A percentile compares a stretch with the other conserved stretches of the same genome.
Conservation (phyloP, 30 jellyfish, hydroid and myxozoan genomes). For the Clytia hemisphaerica region DNA sequence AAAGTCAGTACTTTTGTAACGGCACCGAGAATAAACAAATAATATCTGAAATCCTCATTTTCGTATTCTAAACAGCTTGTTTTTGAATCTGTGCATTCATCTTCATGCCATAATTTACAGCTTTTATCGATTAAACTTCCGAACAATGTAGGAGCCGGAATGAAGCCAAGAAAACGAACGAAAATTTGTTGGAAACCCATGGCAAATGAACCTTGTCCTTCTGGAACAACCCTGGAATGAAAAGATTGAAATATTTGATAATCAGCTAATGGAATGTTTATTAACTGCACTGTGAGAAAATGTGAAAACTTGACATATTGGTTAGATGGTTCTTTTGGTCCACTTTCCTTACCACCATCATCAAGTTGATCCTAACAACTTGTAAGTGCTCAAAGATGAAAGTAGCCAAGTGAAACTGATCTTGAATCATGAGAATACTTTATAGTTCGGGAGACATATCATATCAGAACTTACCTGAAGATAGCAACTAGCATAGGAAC, state of each 20-base stretch:
- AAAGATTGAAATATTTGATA: too few species aligned
- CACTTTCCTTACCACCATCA: too few species aligned
- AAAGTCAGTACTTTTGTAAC: conserved; percentile 57
- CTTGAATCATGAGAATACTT: too few species aligned
- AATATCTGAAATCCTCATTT: conserved; percentile 53
- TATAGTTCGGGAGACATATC: too few species aligned
- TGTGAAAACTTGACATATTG: too few species aligned
- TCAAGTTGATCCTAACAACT: too few species aligned
- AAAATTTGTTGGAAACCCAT: conserved; percentile 92
- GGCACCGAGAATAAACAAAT: conserved; percentile 50
- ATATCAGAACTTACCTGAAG: conserved; percentile 53
- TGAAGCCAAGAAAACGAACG: conserved; percentile 79
- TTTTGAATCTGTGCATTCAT: conserved; percentile 58
- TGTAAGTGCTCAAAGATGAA: too few species aligned
- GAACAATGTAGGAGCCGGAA: conserved; percentile 90
- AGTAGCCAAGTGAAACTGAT: too few species aligned
- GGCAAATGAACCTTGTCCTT: conserved; percentile 81
- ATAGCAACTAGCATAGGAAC: conserved; percentile 80
- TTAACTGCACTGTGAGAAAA: too few species aligned
- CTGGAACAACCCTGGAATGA: conserved; percentile 78
- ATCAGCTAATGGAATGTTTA: too few species aligned
- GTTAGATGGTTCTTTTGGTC: too few species aligned
- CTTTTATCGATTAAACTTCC: conserved; percentile 80
- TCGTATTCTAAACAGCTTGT: conserved; percentile 67
- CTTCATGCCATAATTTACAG: conserved; percentile 77